Percentiles rank a stretch among this genome's conserved stretches.
These are phyloP conservation scores for Vipera latastei DNA, from an alignment of 2,797 vertebrate species.

Conservation along the genomic window DNA sequence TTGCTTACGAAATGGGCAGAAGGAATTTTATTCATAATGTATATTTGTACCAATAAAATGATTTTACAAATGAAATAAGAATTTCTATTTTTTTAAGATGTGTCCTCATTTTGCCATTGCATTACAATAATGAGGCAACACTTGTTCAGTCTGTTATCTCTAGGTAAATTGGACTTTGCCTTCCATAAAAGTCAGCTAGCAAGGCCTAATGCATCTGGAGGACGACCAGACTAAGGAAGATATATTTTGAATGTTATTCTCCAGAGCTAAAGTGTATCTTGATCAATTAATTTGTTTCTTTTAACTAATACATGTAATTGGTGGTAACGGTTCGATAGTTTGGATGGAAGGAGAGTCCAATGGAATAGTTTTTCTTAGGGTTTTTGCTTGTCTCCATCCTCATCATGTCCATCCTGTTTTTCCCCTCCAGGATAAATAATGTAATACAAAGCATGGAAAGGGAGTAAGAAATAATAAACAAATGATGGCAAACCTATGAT, in stretches of 20 bases:
- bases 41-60: constrained; percentile 91
- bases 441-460: neutral
- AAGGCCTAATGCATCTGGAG: neutral
- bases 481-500: neutral
- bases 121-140: neutral
- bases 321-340: neutral
- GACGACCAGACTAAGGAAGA: neutral
- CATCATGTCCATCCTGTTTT: neutral
- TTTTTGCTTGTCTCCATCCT: neutral
- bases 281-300: neutral
- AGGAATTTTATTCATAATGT: constrained; percentile 82
- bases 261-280: neutral
- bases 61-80: constrained; percentile 80
- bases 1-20: constrained; percentile 75
- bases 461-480: neutral
- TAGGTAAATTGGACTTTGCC: too few species aligned
- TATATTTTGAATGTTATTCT: neutral
- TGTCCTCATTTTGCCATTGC: neutral
- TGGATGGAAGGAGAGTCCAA: neutral
- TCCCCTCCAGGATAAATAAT: neutral
- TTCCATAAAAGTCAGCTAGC: neutral
- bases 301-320: neutral
- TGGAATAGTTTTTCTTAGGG: neutral
- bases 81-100: neutral
- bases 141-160: neutral